A percentile compares a stretch with the other conserved stretches of the same genome.
Conservation (phyloP, 2,113 vertebrate species). For the pig (Sus scrofa) region DNA sequence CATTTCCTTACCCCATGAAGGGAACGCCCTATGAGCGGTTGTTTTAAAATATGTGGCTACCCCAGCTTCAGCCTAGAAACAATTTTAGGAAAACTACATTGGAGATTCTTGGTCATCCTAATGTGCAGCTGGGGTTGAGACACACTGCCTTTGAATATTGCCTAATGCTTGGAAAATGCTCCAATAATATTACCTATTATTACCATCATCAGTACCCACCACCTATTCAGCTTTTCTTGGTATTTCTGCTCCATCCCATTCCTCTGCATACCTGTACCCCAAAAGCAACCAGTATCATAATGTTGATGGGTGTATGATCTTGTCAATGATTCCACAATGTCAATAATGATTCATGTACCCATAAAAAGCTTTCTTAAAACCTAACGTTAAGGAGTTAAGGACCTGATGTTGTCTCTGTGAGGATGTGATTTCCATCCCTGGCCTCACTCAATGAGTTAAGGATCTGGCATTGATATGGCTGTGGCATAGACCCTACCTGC, state of each 20-base stretch:
- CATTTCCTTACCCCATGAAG: no score
- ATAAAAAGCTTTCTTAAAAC: neutral
- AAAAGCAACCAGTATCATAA: neutral
- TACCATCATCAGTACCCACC: neutral
- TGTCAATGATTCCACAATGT: neutral
- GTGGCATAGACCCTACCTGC: no score
- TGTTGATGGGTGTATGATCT: neutral
- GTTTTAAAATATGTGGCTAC: neutral
- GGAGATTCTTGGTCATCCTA: neutral
- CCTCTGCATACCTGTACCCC: neutral
- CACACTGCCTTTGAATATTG: neutral
- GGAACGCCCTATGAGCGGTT: neutral
- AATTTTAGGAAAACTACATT: neutral
- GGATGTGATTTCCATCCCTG: no score
- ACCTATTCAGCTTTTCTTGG: neutral
- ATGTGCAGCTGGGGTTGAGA: neutral
- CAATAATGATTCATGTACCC: neutral
- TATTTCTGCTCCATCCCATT: neutral
- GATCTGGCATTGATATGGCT: no score
- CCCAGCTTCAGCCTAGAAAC: neutral
- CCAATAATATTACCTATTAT: neutral
- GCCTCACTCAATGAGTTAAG: no score
- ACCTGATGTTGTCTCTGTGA: no score
- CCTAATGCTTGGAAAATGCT: neutral
- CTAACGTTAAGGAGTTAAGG: no score